These are phyloP conservation scores for Ridgeia piscesae DNA, from an alignment of 1,140 invertebrate genomes.

Conservation along the genomic window DNA sequence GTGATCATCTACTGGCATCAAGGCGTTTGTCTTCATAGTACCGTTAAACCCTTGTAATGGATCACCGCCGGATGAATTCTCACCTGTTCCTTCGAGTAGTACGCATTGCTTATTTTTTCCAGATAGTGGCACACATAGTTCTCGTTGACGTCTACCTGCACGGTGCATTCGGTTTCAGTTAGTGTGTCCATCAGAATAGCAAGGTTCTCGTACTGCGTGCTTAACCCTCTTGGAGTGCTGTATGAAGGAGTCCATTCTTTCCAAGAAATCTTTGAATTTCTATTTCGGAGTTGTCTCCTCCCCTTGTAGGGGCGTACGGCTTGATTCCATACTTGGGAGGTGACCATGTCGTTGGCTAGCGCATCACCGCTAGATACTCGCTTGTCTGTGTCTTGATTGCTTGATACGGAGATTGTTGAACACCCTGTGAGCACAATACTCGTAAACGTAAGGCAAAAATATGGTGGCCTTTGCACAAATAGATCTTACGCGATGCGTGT, in stretches of 20 bases:
- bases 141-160: constrained; percentile 6
- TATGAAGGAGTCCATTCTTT: background rate
- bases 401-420: background rate
- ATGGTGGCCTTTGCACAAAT: background rate
- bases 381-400: background rate
- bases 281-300: background rate
- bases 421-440: too few species aligned
- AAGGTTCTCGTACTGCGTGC: background rate
- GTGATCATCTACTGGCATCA: constrained; percentile 15
- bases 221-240: background rate
- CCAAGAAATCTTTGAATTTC: constrained; percentile 6
- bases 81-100: constrained; percentile 13
- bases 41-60: background rate
- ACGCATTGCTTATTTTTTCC: background rate
- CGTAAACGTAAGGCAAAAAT: constrained; percentile 2
- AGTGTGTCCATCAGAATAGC: background rate
- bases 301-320: background rate
- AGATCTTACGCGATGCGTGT: background rate
- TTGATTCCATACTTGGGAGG: constrained; percentile 12
- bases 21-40: constrained; percentile 2
- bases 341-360: background rate
- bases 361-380: background rate
- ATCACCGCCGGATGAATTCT: background rate
- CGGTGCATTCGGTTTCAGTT: background rate
- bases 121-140: constrained; percentile 11